Percentiles rank a stretch among this genome's conserved stretches.
Evolutionary conservation across 2,888 invertebrate species (phyloP).

Genomic region (Drosophila mayaguana): DNA sequence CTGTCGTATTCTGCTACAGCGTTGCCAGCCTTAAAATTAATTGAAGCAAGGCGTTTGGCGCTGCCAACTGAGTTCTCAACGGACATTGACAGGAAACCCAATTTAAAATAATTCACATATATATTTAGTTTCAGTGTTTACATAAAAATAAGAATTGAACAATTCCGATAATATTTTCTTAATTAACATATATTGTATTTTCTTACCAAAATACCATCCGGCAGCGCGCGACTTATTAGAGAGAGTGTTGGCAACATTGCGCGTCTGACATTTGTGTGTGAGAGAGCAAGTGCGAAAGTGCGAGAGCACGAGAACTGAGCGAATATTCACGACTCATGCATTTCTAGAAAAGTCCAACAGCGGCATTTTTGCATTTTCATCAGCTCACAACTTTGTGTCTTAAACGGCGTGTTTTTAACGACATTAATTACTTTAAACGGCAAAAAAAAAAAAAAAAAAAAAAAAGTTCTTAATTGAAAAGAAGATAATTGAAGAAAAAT

Average conservation of each 20-base stretch:
- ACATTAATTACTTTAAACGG: slow-evolving; percentile 18
- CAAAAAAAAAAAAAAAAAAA: too few relatives aligned
- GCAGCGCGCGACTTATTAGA: slow-evolving; percentile 10
- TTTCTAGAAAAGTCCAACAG: slow-evolving; percentile 71
- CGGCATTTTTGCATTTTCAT: slow-evolving; percentile 69
- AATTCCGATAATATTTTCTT: not conserved
- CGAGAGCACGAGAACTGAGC: slow-evolving; percentile 17
- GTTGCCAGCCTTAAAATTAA: slow-evolving; percentile 63
- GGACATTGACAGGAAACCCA: not conserved
- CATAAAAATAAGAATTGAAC: too few relatives aligned
- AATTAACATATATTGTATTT: not conserved
- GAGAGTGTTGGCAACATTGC: slow-evolving; percentile 44
- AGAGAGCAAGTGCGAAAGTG: slow-evolving; percentile 12
- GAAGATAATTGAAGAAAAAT: slow-evolving; percentile 16
- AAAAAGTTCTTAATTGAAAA: slow-evolving; percentile 6
- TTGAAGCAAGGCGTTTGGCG: slow-evolving; percentile 24
- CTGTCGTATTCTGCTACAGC: slow-evolving; percentile 70
- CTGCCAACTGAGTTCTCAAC: slow-evolving; percentile 45
- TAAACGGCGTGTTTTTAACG: slow-evolving; percentile 25
- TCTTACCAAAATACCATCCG: slow-evolving; percentile 1
- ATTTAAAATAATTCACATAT: not conserved
- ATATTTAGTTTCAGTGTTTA: too few relatives aligned
- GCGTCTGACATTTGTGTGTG: slow-evolving; percentile 33
- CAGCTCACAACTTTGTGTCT: slow-evolving; percentile 26
- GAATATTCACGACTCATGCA: slow-evolving; percentile 51